These are phyloP conservation scores for Exocentrus adspersus DNA, from an alignment of 2,888 invertebrate genomes.

Conservation along the genomic window DNA sequence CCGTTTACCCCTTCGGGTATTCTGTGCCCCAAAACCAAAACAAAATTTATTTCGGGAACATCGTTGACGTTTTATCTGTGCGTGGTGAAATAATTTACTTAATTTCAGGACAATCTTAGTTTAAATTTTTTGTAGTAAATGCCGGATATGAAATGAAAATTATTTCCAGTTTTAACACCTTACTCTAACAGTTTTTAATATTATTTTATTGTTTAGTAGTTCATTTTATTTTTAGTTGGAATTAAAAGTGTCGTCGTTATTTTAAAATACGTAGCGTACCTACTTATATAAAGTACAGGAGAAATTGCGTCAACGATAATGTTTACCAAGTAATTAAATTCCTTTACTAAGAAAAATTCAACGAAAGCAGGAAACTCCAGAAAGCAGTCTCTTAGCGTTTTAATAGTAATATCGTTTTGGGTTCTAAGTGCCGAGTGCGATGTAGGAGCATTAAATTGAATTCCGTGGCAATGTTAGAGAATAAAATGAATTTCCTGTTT, in stretches of 20 bases:
- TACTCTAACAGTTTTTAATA: too few relatives aligned
- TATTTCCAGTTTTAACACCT: too few relatives aligned
- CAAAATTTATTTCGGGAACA: conserved; percentile 4
- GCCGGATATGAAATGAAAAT: too few relatives aligned
- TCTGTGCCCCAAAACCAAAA: conserved; percentile 8
- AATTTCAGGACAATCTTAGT: too few relatives aligned
- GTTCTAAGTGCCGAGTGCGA: conserved; percentile 23
- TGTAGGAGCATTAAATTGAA: conserved; percentile 27
- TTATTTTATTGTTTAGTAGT: too few relatives aligned
- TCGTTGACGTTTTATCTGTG: conserved; percentile 7
- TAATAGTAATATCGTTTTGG: conserved; percentile 26
- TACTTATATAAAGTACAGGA: too few relatives aligned
- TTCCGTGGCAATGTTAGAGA: conserved; percentile 24
- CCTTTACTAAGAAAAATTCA: neutral
- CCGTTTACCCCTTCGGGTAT: conserved; percentile 6
- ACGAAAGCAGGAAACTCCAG: conserved; percentile 3
- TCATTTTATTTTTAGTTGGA: too few relatives aligned
- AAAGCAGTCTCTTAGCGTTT: conserved; percentile 24
- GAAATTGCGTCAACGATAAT: neutral
- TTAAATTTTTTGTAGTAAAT: too few relatives aligned
- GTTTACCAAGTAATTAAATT: neutral
- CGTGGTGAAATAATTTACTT: conserved; percentile 7
- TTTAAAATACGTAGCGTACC: too few relatives aligned
- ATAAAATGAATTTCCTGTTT: conserved; percentile 27
- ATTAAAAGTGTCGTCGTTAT: too few relatives aligned